phyloP scores from a whole-genome alignment of 2,113 vertebrate species.

The Scartelaos histophorus region DNA sequence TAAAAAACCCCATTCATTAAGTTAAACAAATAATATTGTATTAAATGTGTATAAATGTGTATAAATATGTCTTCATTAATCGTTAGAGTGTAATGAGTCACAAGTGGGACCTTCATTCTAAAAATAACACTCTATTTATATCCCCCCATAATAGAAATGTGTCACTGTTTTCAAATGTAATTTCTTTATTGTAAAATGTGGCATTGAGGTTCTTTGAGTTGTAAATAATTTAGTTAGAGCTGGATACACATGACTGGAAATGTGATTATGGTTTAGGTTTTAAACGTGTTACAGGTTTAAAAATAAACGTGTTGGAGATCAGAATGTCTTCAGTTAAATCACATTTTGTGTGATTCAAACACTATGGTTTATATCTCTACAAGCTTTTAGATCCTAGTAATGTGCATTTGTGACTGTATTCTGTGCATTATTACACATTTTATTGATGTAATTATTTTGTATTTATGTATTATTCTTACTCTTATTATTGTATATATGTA shows the following conservation, averaged over 20 bases:
- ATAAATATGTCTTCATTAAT: not conserved
- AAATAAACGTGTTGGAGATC: not conserved
- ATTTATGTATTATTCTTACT: too few relatives aligned
- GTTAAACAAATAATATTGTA: not conserved
- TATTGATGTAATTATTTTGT: too few relatives aligned
- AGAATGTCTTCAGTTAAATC: too few relatives aligned
- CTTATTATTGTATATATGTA: too few relatives aligned
- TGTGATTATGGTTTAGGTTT: not conserved
- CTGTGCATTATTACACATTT: too few relatives aligned
- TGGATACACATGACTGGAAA: too few relatives aligned
- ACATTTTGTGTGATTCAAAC: not conserved
- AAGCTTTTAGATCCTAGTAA: too few relatives aligned
- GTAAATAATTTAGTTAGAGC: not conserved
- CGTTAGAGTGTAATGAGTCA: not conserved
- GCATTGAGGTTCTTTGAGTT: not conserved
- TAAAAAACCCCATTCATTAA: not conserved
- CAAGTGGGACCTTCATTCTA: not conserved
- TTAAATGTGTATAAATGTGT: not conserved
- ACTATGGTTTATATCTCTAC: too few relatives aligned
- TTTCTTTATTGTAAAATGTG: not conserved
- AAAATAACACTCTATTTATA: not conserved
- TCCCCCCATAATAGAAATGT: not conserved
- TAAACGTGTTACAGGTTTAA: not conserved
- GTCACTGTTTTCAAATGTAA: not conserved
- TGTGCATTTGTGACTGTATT: too few relatives aligned